Evolutionary conservation across 2,888 invertebrate genomes (phyloP).

Genomic region (Hedya salicella): DNA sequence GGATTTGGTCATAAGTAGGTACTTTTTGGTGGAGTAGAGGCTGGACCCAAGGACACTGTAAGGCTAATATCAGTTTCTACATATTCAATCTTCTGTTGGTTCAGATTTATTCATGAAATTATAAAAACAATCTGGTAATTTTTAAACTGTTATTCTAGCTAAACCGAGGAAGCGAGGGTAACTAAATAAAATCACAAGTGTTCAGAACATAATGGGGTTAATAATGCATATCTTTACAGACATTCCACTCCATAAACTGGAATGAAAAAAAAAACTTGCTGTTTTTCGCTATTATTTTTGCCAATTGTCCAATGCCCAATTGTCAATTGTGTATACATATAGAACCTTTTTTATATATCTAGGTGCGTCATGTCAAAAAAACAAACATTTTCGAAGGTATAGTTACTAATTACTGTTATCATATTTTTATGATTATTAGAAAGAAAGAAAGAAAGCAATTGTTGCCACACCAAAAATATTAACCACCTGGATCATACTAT

Average conservation of each 20-base stretch:
- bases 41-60: neutral
- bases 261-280: neutral
- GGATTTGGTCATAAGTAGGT: no score
- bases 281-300: neutral
- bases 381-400: no score
- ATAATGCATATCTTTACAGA: slow-evolving; percentile 1
- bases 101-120: neutral
- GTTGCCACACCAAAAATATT: no score
- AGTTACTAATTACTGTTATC: no score
- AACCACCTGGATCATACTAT: no score
- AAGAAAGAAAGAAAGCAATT: no score
- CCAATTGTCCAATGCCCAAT: neutral
- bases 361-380: no score
- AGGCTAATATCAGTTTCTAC: neutral
- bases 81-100: neutral
- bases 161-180: neutral
- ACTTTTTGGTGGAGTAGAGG: neutral
- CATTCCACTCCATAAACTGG: neutral
- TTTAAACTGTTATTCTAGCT: neutral
- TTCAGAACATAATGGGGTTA: neutral
- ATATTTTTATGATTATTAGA: no score
- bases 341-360: no score
- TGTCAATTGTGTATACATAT: no score
- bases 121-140: neutral
- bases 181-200: neutral